Evolutionary conservation across 2,888 invertebrate species (phyloP), one percentile per base, ranked within the genome.

Genomic region (Rhorus exstirpatorius): DNA sequence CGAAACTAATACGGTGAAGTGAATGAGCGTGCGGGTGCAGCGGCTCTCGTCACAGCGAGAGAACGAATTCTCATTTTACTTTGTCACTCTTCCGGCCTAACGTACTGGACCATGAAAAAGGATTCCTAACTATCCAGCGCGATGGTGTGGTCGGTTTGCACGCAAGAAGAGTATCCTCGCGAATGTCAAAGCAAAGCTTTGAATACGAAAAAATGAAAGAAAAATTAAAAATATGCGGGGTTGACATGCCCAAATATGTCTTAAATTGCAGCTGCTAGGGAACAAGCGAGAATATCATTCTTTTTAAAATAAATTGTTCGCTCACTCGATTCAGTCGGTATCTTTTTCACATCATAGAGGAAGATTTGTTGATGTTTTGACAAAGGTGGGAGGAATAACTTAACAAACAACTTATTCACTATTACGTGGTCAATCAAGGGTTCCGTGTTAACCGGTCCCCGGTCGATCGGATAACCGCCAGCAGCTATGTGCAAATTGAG

Each of bases 1-100:
- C 71, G 49, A 72, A 81, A 81, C 81, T 81, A 81, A 81, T 81
- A 81, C 67, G 58, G 12, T 10, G 7, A 61, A 71, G 61, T 72
- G 81, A 81, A 81, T 81, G 81, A 81, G 76, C 46, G 55, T 49
- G 24, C 44, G n/a, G 12, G 10, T 12, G 53, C 10, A 17, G 24
- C 19, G 51, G 68, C 2, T 38, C 46, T 46, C 58, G 26, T 10
- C 1, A 51, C 65, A 61, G 24, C 41, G 10, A 53, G 63, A 65
- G 63, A 41, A 68, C 67, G 26, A 68, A 58, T 76, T 60, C 81
- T 72, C 81, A 71, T 81, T 81, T 81, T 58, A 65, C 80, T 76
- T 63, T 31, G 75, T 70, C 75, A 65, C 75, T 53, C 61, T 53
- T 61, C 53, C 26, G 19, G 51, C 21, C 67, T 61, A 61, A 63